These are phyloP conservation scores for Drosophila anceps DNA, from an alignment of 2,888 invertebrate species.

Conservation along the genomic window DNA sequence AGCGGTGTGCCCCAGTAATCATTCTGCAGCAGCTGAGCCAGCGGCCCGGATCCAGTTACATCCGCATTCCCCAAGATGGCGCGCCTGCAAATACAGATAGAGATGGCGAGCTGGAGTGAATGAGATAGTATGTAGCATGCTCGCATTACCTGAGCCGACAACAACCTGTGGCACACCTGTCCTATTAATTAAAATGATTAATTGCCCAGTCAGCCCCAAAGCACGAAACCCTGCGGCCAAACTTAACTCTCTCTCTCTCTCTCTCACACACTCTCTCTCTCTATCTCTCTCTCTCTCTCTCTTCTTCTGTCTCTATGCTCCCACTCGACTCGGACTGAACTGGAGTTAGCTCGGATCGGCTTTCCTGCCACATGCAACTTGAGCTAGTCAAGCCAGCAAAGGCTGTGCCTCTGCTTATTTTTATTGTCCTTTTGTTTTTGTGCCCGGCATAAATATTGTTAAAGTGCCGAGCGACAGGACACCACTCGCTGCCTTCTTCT, in stretches of 20 bases:
- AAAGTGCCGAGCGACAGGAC: slow-evolving; percentile 71
- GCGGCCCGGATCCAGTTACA: slow-evolving; percentile 91
- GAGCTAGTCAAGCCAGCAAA: slow-evolving; percentile 37
- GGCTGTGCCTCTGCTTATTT: slow-evolving; percentile 31
- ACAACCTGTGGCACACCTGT: slow-evolving; percentile 81
- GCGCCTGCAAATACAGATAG: slow-evolving; percentile 87
- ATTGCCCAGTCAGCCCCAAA: slow-evolving; percentile 44
- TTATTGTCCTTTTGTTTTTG: slow-evolving; percentile 58
- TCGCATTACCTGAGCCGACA: slow-evolving; percentile 55
- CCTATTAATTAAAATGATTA: slow-evolving; percentile 81
- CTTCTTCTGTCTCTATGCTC: slow-evolving; percentile 4
- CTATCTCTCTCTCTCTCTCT: background rate
- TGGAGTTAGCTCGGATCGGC: slow-evolving; percentile 31
- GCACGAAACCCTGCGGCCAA: slow-evolving; percentile 29
- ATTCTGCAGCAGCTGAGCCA: slow-evolving; percentile 88
- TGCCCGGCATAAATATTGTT: slow-evolving; percentile 70
- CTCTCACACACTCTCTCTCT: too few species aligned
- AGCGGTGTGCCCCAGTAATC: slow-evolving; percentile 99
- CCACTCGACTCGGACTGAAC: background rate
- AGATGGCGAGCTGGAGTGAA: slow-evolving; percentile 54
- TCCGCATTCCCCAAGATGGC: slow-evolving; percentile 98
- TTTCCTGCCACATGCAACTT: slow-evolving; percentile 60
- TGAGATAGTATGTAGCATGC: slow-evolving; percentile 34
- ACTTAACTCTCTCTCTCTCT: slow-evolving; percentile 7
- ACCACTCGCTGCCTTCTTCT: slow-evolving; percentile 15